phyloP scores from a whole-genome alignment of 2,113 vertebrate species.

The Lycocorax pyrrhopterus region DNA sequence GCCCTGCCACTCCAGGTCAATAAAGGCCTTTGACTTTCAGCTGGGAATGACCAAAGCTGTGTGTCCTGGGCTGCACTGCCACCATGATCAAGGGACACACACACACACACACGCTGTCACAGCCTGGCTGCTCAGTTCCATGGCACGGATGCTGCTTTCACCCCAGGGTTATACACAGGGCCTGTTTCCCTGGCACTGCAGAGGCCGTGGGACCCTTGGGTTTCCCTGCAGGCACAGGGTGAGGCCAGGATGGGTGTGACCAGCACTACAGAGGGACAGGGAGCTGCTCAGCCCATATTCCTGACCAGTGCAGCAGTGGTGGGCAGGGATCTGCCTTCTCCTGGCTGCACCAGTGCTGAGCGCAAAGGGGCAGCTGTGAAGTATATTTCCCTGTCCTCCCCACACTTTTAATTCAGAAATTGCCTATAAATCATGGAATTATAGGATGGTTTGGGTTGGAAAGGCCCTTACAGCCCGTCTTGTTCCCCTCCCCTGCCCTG shows the following conservation, averaged over 20 bases:
- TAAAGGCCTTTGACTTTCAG: background rate
- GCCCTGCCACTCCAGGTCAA: background rate
- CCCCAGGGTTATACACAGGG: accelerated
- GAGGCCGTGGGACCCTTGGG: accelerated
- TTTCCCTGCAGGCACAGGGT: background rate
- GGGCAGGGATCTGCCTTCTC: background rate
- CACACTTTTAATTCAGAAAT: background rate
- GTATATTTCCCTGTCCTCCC: background rate
- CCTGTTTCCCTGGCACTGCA: background rate
- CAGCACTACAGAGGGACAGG: background rate
- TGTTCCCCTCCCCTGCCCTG: background rate
- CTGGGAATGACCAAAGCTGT: background rate
- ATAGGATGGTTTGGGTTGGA: background rate
- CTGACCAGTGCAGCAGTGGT: too few species aligned
- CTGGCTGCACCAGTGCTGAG: background rate
- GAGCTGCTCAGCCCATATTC: background rate
- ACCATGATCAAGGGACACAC: background rate
- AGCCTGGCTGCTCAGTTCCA: background rate
- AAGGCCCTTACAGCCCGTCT: background rate
- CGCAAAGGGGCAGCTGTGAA: background rate
- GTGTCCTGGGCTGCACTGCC: background rate
- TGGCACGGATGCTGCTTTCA: background rate
- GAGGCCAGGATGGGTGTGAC: background rate
- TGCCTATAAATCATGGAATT: background rate
- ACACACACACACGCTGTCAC: accelerated